phyloP scores from a whole-genome alignment of 2,797 vertebrate genomes.

The Urocyon cinereoargenteus region DNA sequence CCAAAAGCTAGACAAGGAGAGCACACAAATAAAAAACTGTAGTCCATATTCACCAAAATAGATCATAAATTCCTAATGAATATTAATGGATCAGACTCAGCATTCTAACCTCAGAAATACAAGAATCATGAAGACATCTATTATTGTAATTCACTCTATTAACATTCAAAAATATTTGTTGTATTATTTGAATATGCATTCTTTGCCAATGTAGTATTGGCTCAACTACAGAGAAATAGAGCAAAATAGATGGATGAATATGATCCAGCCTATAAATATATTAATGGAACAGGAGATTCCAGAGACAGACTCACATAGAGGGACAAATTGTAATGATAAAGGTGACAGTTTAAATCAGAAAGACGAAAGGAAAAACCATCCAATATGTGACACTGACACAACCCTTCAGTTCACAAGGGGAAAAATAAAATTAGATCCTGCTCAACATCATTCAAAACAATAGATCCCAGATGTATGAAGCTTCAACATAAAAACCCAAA shows the following conservation, averaged over 20 bases:
- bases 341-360: not conserved
- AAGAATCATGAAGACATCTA: not conserved
- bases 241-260: not conserved
- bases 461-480: not conserved
- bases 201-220: not conserved
- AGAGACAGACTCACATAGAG: not conserved
- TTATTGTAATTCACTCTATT: not conserved
- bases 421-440: conserved; percentile 4
- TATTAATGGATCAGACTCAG: not conserved
- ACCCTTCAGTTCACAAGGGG: not conserved
- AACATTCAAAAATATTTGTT: conserved; percentile 42
- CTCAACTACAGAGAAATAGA: not conserved
- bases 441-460: not conserved
- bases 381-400: not conserved
- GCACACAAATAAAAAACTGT: not conserved
- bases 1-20: not conserved
- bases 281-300: not conserved
- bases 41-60: not conserved
- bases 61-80: not conserved
- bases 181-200: not conserved
- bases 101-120: not conserved
- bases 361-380: not conserved
- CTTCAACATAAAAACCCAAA: not conserved
- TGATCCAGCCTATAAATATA: not conserved
- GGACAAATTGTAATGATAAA: not conserved